phyloP scores from a whole-genome alignment of 2,113 vertebrate genomes.

The Bufo bufo region DNA sequence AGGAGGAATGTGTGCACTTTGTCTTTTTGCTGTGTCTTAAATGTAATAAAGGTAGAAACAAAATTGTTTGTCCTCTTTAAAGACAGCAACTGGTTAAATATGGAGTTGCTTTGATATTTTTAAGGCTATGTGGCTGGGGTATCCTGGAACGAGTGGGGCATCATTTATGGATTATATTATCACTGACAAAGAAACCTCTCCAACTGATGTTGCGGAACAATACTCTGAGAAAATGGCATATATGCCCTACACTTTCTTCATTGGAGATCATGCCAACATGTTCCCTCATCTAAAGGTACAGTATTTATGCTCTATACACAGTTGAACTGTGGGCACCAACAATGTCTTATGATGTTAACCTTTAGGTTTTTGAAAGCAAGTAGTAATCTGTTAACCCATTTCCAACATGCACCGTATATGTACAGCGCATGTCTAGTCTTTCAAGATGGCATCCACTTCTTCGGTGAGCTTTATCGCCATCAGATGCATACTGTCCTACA shows the following conservation, averaged over 20 bases:
- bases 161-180: constrained; percentile 98
- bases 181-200: constrained; percentile 94
- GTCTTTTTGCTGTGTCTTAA: background rate
- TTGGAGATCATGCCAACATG: constrained; percentile 98
- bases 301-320: background rate
- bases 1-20: background rate
- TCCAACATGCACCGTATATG: too few relatives aligned
- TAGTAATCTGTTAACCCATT: background rate
- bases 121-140: constrained; percentile 97
- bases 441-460: too few relatives aligned
- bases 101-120: constrained; percentile 6
- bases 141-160: constrained; percentile 96
- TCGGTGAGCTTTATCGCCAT: too few relatives aligned
- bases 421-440: too few relatives aligned
- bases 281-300: constrained; percentile 95
- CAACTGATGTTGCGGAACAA: constrained; percentile 91
- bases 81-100: too few relatives aligned
- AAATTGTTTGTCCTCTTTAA: background rate
- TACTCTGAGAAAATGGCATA: constrained; percentile 98
- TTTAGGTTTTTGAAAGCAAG: background rate
- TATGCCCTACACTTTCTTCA: constrained; percentile 98
- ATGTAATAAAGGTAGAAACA: background rate
- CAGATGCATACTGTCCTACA: too few relatives aligned
- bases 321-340: background rate
- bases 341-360: background rate